phyloP scores from a whole-genome alignment of 2,113 vertebrate genomes.

The Cettia cetti region DNA sequence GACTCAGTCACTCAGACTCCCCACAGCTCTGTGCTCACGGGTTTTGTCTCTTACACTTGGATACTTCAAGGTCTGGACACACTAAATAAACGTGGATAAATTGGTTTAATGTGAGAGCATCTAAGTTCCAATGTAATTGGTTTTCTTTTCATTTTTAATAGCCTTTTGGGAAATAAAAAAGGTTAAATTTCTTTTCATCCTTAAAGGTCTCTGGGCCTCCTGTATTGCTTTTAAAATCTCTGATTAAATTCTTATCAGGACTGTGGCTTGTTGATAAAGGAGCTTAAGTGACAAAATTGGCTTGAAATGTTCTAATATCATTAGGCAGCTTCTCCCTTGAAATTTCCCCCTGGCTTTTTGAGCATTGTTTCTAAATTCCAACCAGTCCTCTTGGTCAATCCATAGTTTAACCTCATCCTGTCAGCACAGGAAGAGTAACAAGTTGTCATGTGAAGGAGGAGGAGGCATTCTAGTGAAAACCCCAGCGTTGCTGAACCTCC shows the following conservation, averaged over 20 bases:
- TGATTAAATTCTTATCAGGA: neutral
- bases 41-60: neutral
- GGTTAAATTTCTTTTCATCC: neutral
- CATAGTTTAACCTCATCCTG: neutral
- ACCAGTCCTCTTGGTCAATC: neutral
- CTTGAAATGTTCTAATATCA: neutral
- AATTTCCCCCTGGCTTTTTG: neutral
- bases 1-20: neutral
- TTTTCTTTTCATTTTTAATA: neutral
- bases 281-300: neutral
- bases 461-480: neutral
- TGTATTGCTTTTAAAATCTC: neutral
- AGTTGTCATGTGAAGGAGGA: neutral
- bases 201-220: neutral
- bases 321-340: neutral
- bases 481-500: neutral
- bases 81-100: neutral
- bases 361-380: neutral
- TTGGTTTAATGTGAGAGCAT: neutral
- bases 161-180: neutral
- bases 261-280: neutral
- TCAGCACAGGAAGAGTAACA: neutral
- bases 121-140: neutral
- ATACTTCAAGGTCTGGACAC: neutral
- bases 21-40: neutral